These are phyloP conservation scores for Stenolophus ochropezus DNA, from an alignment of 2,888 invertebrate species.

Conservation along the genomic window DNA sequence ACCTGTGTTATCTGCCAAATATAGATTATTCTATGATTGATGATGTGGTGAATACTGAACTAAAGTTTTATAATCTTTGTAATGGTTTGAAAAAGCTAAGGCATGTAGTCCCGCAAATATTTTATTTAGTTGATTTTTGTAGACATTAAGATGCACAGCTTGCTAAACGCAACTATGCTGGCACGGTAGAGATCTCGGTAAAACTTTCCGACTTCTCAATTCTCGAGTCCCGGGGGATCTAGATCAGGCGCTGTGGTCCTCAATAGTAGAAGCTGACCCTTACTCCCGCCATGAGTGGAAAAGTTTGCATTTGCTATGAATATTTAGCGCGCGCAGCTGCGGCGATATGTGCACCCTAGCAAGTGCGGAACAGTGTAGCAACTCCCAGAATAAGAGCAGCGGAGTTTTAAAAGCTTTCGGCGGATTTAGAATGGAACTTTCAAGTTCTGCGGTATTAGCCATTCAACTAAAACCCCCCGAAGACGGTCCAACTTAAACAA, in stretches of 20 bases:
- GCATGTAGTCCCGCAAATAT: neutral
- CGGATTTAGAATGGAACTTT: constrained; percentile 46
- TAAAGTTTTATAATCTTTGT: too few species aligned
- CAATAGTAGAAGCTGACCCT: constrained; percentile 16
- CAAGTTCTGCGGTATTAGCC: constrained; percentile 43
- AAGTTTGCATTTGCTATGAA: constrained; percentile 35
- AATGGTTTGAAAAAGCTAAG: too few species aligned
- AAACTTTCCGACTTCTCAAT: neutral
- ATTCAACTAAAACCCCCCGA: constrained; percentile 29
- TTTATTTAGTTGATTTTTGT: neutral
- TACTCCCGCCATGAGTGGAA: constrained; percentile 12
- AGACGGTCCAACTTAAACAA: neutral
- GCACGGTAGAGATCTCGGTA: neutral
- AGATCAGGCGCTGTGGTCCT: neutral
- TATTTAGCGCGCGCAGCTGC: constrained; percentile 16
- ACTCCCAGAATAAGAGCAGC: constrained; percentile 12
- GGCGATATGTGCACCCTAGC: constrained; percentile 16
- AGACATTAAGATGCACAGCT: neutral
- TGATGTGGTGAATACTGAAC: too few species aligned
- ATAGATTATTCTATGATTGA: too few species aligned
- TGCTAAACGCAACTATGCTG: neutral
- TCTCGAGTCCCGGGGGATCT: neutral
- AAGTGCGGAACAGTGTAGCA: constrained; percentile 43
- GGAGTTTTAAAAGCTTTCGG: constrained; percentile 51
- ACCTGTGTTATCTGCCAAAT: too few species aligned